Evolutionary conservation across 1,140 invertebrate species (phyloP), one percentile per base, ranked within the genome.

Genomic region (Phymastichus coffea): DNA sequence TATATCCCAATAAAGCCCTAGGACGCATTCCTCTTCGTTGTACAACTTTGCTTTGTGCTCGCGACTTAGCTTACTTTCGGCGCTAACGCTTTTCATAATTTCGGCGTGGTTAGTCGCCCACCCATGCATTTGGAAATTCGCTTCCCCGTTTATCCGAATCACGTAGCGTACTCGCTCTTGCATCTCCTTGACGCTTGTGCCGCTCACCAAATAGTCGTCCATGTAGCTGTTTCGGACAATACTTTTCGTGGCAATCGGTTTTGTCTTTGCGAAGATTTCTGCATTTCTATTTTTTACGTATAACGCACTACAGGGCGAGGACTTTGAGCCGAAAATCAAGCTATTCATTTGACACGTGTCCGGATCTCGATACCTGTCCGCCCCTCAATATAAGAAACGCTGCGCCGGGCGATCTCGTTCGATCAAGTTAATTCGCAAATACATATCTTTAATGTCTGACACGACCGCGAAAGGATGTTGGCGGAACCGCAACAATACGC

Each of bases 271-370:
- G 20, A 35, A 53, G 25, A n/a, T 12, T 15, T 46, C 9, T 8
- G 28, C 40, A 12, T 35, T 53, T 26, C 8, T 37, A 41, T 51
- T 38, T 25, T 51, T 37, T 12, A 51, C 17, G 14, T 2, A 38
- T 14, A 37, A 10, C n/a, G 48, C 48, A 14, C 10, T 37, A 15
- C 17, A 6, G 1, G 48, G 48, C 6, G 15, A 37, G 2, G 30
- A 51, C 6, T 51, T 51, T 6, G 48, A 28, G n/a, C 30, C 48
- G n/a, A 51, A 51, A 19, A 51, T 23, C 9, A 51, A 20, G 7
- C 30, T 37, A 22, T 14, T 51, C 48, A 51, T 51, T n/a, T n/a
- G n/a, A n/a, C n/a, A n/a, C n/a, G n/a, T n/a, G n/a, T n/a, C n/a
- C n/a, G n/a, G n/a, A n/a, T n/a, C n/a, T n/a, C n/a, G n/a, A n/a